Percentiles rank a stretch among this genome's conserved stretches.
These are phyloP conservation scores for Orchestes rusci DNA, from an alignment of 2,888 invertebrate genomes.

Conservation along the genomic window DNA sequence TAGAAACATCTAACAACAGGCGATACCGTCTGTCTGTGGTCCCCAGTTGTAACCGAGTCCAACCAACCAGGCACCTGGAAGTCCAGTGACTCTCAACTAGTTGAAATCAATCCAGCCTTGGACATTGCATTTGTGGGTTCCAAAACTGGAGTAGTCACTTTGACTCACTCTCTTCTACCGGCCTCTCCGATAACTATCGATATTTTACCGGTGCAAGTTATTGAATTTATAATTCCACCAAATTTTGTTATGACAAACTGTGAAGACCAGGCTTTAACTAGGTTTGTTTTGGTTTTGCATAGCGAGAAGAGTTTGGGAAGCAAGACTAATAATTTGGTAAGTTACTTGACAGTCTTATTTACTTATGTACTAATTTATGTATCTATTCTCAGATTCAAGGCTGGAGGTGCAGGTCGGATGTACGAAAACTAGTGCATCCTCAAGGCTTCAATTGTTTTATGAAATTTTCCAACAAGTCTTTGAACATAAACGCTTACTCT, in stretches of 20 bases:
- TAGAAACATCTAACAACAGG: conserved; percentile 45
- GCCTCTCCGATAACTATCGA: conserved; percentile 36
- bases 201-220: conserved; percentile 34
- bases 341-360: conserved; percentile 10
- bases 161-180: conserved; percentile 38
- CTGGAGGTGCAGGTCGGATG: conserved; percentile 35
- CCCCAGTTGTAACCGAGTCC: conserved; percentile 42
- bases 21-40: conserved; percentile 49
- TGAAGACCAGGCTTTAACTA: conserved; percentile 25
- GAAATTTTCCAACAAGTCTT: conserved; percentile 35
- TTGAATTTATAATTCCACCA: conserved; percentile 31
- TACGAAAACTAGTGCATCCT: conserved; percentile 30
- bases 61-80: conserved; percentile 41
- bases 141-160: conserved; percentile 34
- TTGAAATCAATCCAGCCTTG: conserved; percentile 36
- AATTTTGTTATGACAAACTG: conserved; percentile 36
- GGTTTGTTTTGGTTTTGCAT: conserved; percentile 35
- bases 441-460: conserved; percentile 41
- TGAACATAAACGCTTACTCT: conserved; percentile 31
- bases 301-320: conserved; percentile 32
- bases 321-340: conserved; percentile 39
- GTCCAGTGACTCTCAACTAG: conserved; percentile 37
- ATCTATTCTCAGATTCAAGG: conserved; percentile 34
- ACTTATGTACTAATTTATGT: background rate
- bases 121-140: conserved; percentile 41